Conservation (phyloP, 2,113 vertebrate species). For the Lontra canadensis region DNA sequence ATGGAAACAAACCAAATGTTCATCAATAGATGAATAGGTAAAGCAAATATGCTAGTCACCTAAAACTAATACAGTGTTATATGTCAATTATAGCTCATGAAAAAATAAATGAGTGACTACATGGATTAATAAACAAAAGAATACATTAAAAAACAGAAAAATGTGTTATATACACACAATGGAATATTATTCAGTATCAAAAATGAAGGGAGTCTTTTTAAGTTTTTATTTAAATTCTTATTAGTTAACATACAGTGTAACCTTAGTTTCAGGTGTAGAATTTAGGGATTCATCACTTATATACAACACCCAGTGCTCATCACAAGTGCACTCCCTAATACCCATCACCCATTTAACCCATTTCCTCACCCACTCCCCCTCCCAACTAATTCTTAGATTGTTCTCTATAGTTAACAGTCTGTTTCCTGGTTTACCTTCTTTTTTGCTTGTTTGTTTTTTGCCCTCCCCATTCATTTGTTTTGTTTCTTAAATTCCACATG, state of each 20-base stretch:
- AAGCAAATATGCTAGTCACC: neutral
- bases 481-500: neutral
- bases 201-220: neutral
- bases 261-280: neutral
- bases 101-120: neutral
- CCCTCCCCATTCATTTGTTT: neutral
- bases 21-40: neutral
- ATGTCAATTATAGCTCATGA: neutral
- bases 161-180: neutral
- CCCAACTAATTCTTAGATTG: neutral
- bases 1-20: neutral
- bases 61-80: neutral
- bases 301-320: neutral
- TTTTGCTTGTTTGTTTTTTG: neutral
- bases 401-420: neutral
- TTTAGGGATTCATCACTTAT: neutral
- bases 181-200: neutral
- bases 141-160: neutral
- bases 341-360: neutral
- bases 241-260: neutral
- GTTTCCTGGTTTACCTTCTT: neutral
- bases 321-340: neutral
- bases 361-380: neutral
- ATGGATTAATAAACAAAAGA: neutral
- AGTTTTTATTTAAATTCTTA: neutral